Evolutionary conservation across 1,140 invertebrate species (phyloP).

Genomic region (Chelonus insularis): DNA sequence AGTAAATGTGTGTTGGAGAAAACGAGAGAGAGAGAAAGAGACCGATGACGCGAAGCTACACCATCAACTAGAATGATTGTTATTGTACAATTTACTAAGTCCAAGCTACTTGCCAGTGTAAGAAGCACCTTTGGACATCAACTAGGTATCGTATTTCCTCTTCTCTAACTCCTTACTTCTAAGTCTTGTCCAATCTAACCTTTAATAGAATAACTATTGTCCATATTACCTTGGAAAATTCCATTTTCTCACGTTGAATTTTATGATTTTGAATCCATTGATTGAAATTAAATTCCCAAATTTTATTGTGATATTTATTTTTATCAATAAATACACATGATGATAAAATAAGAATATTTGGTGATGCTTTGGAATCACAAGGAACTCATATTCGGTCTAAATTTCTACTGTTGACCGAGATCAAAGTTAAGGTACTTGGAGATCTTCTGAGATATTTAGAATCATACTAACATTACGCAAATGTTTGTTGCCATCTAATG

Average conservation of each 20-base stretch:
- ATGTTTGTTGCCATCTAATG: conserved; percentile 4
- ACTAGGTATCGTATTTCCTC: conserved; percentile 44
- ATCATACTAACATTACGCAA: no score
- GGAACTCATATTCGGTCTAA: background rate
- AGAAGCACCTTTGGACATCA: conserved; percentile 61
- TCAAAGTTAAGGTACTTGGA: conserved; percentile 9
- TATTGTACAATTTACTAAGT: conserved; percentile 63
- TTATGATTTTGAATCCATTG: no score
- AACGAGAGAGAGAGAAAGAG: background rate
- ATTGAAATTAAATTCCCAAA: no score
- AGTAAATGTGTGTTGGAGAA: conserved; percentile 8
- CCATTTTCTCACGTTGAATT: no score
- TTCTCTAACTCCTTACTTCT: background rate
- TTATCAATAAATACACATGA: no score
- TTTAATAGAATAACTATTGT: conserved; percentile 39
- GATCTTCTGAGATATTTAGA: conserved; percentile 1
- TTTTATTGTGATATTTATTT: no score
- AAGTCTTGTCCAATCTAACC: conserved; percentile 13
- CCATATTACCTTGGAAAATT: no score
- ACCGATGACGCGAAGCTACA: conserved; percentile 28
- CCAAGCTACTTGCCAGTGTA: conserved; percentile 45
- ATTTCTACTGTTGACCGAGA: conserved; percentile 21
- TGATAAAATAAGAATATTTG: no score
- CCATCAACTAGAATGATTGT: conserved; percentile 52
- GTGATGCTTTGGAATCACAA: no score